Evolutionary conservation across 2,797 vertebrate genomes (phyloP).

Genomic region (Dipus sagitta): DNA sequence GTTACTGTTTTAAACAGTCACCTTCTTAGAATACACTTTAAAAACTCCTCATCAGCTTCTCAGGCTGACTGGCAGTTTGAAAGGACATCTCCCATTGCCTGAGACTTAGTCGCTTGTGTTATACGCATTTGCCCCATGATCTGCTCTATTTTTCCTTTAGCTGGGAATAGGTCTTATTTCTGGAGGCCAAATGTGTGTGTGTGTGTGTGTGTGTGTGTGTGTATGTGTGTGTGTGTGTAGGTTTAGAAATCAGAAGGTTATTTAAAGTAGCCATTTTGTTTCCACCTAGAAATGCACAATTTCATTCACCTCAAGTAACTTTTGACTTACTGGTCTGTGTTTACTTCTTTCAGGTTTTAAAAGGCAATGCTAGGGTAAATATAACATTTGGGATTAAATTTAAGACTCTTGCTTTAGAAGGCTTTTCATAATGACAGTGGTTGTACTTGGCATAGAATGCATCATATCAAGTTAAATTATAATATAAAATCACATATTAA

Average conservation of each 20-base stretch:
- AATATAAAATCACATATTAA: background rate
- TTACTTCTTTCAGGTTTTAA: background rate
- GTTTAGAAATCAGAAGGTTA: background rate
- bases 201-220: background rate
- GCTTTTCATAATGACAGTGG: background rate
- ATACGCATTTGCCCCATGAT: background rate
- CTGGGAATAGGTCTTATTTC: slow-evolving; percentile 10
- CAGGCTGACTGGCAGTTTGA: background rate
- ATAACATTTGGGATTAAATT: slow-evolving; percentile 14
- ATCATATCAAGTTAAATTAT: slow-evolving; percentile 18
- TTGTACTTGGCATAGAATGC: background rate
- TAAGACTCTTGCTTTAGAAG: slow-evolving; percentile 11
- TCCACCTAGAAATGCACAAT: slow-evolving; percentile 3
- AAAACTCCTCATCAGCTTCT: background rate
- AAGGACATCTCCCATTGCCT: slow-evolving; percentile 36
- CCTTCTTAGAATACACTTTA: background rate
- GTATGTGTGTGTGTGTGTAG: background rate
- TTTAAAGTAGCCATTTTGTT: slow-evolving; percentile 1
- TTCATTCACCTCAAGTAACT: slow-evolving; percentile 17
- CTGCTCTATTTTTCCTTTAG: background rate
- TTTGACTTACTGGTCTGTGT: background rate
- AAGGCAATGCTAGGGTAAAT: background rate
- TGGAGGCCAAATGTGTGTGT: background rate
- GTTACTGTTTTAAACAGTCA: background rate
- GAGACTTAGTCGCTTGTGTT: background rate